Evolutionary conservation across 2,113 vertebrate genomes (phyloP).

Genomic region (Erythrolamprus reginae): DNA sequence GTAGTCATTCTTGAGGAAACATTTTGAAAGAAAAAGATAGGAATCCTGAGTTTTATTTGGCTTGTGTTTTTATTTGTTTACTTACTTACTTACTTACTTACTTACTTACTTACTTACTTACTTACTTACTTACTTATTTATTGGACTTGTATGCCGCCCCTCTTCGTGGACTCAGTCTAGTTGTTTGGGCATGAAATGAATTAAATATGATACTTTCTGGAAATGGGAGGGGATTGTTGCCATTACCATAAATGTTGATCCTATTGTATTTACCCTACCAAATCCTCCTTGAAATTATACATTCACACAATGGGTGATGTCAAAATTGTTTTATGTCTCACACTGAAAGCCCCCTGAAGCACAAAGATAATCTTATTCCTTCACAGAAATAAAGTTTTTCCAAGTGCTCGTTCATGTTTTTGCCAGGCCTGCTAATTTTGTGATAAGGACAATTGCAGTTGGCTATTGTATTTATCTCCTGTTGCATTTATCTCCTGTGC

Average conservation of each 20-base stretch:
- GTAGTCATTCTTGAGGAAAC: not conserved
- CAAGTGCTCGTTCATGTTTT: conserved; percentile 16
- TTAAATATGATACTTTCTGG: not conserved
- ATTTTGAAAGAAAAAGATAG: not conserved
- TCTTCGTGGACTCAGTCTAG: too few species aligned
- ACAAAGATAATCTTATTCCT: not conserved
- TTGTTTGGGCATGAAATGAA: not conserved
- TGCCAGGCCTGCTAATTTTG: conserved; percentile 23
- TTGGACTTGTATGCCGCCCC: too few species aligned
- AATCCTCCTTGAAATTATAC: not conserved
- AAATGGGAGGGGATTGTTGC: not conserved
- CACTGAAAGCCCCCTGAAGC: not conserved
- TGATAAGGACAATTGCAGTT: conserved; percentile 17
- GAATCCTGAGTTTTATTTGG: too few species aligned
- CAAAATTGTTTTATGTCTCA: not conserved
- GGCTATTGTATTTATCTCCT: not conserved
- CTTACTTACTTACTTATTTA: too few species aligned
- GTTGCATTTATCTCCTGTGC: not conserved
- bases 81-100: too few species aligned
- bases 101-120: too few species aligned
- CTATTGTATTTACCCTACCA: not conserved
- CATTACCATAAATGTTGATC: not conserved
- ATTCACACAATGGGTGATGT: not conserved
- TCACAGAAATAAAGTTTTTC: conserved; percentile 7
- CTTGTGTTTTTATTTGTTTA: too few species aligned